Percentiles rank a stretch among this genome's conserved stretches.
Conservation (phyloP, 1,140 invertebrate species). For the Panulirus ornatus region DNA sequence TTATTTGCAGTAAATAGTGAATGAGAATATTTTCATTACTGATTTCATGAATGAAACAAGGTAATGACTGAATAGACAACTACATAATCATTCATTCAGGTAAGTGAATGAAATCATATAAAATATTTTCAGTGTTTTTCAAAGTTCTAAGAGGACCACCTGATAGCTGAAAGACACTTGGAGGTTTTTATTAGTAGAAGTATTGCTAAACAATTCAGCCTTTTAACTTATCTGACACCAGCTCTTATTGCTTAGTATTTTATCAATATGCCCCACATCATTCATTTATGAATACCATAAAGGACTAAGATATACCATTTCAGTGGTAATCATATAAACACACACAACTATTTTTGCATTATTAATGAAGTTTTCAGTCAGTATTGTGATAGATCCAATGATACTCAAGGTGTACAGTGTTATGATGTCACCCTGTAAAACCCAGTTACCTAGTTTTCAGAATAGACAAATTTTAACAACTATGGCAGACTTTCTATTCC, state of each 20-base stretch:
- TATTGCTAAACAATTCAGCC: constrained; percentile 1
- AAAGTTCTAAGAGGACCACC: neutral
- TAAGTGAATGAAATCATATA: no score
- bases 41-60: no score
- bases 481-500: neutral
- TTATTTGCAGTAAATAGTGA: no score
- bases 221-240: neutral
- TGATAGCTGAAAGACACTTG: constrained; percentile 5
- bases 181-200: neutral
- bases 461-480: neutral
- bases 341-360: no score
- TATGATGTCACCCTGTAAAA: no score
- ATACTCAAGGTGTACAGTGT: no score
- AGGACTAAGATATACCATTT: neutral
- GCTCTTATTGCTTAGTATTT: neutral
- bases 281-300: neutral
- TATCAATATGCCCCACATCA: neutral
- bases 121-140: neutral
- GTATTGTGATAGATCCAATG: neutral
- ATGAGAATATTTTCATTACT: no score
- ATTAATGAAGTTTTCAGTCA: no score
- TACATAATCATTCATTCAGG: no score
- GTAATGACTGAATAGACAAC: no score
- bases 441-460: neutral
- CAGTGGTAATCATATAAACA: no score